phyloP scores from a whole-genome alignment of 2,113 vertebrate genomes.

The Pseudolaguvia tuberculata region DNA sequence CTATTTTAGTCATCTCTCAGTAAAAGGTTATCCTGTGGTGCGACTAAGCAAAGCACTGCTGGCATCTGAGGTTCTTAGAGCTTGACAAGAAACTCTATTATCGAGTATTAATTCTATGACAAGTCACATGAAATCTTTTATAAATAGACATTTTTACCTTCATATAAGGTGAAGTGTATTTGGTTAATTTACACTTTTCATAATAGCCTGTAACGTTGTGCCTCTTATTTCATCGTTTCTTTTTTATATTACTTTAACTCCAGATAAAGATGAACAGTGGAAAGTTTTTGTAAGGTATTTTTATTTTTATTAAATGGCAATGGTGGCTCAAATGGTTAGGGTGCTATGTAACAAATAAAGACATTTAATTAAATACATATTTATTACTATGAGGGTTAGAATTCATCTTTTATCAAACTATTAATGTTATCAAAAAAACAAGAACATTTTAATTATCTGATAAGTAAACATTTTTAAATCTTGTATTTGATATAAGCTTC shows the following conservation, averaged over 20 bases:
- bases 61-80: slow-evolving; percentile 11
- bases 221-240: no score
- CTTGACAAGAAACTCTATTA: slow-evolving; percentile 28
- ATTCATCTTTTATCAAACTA: no score
- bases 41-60: slow-evolving; percentile 13
- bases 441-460: not conserved
- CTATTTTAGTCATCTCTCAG: slow-evolving; percentile 21
- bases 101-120: slow-evolving; percentile 12
- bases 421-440: not conserved
- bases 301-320: no score
- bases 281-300: no score
- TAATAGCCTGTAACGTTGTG: no score
- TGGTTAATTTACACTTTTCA: not conserved
- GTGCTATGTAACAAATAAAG: no score
- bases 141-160: not conserved
- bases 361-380: not conserved
- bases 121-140: not conserved
- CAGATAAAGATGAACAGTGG: no score
- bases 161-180: no score
- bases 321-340: no score
- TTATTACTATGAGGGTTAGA: not conserved
- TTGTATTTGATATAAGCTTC: no score
- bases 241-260: no score
- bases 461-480: not conserved
- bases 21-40: slow-evolving; percentile 30